phyloP scores from a whole-genome alignment of 2,888 invertebrate genomes.

The Apodemia zela region DNA sequence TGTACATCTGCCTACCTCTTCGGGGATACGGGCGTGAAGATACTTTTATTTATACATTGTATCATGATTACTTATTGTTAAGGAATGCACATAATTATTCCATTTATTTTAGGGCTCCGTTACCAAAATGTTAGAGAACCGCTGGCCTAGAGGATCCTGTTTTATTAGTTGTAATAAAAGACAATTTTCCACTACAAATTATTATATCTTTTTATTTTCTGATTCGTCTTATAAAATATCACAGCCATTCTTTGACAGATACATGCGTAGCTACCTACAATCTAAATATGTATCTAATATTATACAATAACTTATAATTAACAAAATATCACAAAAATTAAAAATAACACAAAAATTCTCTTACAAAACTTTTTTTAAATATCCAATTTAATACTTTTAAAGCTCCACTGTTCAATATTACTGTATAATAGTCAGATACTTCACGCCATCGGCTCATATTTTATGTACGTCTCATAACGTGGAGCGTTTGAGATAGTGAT shows the following conservation, averaged over 20 bases:
- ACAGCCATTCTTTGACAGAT: constrained; percentile 44
- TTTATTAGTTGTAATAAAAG: background rate
- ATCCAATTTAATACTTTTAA: constrained; percentile 10
- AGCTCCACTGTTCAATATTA: background rate
- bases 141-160: no score
- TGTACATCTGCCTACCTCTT: no score
- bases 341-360: background rate
- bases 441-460: no score
- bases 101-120: no score
- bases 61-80: no score
- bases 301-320: constrained; percentile 6
- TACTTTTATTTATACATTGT: no score
- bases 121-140: no score
- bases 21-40: no score
- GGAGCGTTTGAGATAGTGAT: no score
- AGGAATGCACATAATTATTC: no score
- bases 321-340: constrained; percentile 7
- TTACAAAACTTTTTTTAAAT: constrained; percentile 1
- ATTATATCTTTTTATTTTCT: constrained; percentile 12
- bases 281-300: constrained; percentile 9
- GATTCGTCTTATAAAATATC: constrained; percentile 38
- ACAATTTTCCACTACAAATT: constrained; percentile 10
- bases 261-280: background rate
- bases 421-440: constrained; percentile 10
- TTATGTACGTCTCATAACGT: no score